phyloP scores from a whole-genome alignment of 92 coral and sea anemone genomes.

The Phenganax subtilis region DNA sequence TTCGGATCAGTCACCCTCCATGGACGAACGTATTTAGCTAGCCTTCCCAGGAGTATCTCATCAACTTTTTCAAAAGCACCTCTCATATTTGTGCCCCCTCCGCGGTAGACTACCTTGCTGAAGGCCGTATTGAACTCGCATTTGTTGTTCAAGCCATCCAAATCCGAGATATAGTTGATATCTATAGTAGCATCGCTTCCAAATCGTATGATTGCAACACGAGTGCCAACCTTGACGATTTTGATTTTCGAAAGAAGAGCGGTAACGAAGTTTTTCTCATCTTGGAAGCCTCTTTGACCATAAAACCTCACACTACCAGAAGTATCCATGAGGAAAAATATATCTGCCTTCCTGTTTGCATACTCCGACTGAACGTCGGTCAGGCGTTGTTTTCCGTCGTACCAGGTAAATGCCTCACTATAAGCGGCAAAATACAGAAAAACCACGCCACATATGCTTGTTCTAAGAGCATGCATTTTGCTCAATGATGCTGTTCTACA shows the following conservation, averaged over 20 bases:
- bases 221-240: constrained; percentile 63
- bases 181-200: constrained; percentile 67
- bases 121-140: constrained; percentile 77
- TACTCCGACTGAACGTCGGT: constrained; percentile 5
- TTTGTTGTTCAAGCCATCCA: constrained; percentile 64
- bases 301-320: constrained; percentile 79
- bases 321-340: constrained; percentile 80
- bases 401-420: neutral
- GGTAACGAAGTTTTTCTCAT: constrained; percentile 83
- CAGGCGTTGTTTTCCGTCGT: neutral
- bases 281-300: constrained; percentile 69
- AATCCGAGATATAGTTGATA: constrained; percentile 69
- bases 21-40: neutral
- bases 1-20: neutral
- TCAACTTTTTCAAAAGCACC: too few relatives aligned
- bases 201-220: constrained; percentile 85
- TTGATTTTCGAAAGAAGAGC: constrained; percentile 65
- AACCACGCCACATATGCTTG: neutral
- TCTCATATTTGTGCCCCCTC: constrained; percentile 20
- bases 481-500: too few relatives aligned
- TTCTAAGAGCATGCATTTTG: too few relatives aligned
- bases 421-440: neutral
- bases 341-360: constrained; percentile 52
- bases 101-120: constrained; percentile 41
- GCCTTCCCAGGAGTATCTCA: too few relatives aligned